Conservation (phyloP, 64 coral and sea anemone genomes). For the Cladopsammia gracilis region DNA sequence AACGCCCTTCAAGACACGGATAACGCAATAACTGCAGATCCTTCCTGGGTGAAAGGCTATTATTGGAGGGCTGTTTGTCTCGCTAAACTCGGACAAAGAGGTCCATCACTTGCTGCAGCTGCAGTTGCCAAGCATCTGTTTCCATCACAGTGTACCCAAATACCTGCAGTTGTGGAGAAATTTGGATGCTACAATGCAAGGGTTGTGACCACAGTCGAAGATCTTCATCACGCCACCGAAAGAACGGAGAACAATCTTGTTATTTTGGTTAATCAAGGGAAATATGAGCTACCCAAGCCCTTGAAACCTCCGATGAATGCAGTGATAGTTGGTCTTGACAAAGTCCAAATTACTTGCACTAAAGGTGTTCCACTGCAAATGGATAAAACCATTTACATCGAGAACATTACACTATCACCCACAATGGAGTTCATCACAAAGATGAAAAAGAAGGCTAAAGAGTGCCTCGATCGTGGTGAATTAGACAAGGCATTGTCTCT, state of each 20-base stretch:
- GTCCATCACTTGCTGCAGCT: conserved; percentile 23
- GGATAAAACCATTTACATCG: conserved; percentile 5
- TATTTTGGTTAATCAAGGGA: not conserved
- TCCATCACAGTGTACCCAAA: not conserved
- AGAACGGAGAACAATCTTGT: not conserved
- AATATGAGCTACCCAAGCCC: not conserved
- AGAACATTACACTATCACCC: conserved; percentile 1
- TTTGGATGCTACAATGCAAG: not conserved
- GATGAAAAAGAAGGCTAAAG: no score
- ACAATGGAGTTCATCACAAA: not conserved
- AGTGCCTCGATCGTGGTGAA: no score
- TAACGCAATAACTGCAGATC: not conserved
- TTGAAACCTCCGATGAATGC: not conserved
- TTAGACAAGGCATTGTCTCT: not conserved
- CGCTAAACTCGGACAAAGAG: not conserved
- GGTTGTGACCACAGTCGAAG: not conserved
- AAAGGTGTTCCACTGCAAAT: not conserved
- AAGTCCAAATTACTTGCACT: not conserved
- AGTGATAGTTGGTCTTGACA: not conserved
- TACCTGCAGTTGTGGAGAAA: not conserved
- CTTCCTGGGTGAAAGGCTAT: not conserved
- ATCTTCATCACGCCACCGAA: no score
- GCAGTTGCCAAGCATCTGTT: not conserved
- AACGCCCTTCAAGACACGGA: not conserved
- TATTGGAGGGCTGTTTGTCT: conserved; percentile 23